Conservation (phyloP, 2,888 invertebrate genomes). For the Lysandra coridon region DNA sequence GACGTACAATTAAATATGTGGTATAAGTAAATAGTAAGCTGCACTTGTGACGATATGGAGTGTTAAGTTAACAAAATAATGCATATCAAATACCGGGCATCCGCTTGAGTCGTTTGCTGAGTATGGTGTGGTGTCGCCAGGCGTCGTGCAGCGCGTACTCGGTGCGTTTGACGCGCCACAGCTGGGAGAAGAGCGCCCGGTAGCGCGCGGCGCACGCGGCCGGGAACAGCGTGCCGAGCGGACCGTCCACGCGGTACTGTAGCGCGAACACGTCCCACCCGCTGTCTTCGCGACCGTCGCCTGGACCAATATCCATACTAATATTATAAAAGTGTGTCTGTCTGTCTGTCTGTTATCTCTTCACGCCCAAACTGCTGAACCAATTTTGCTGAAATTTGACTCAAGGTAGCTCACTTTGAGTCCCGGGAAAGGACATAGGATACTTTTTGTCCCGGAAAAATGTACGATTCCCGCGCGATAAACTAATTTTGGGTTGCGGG, state of each 20-base stretch:
- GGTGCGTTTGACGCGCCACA: constrained; percentile 95
- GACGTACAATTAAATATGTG: no score
- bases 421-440: no score
- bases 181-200: constrained; percentile 90
- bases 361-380: no score
- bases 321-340: no score
- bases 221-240: constrained; percentile 91
- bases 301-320: constrained; percentile 45
- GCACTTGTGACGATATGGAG: no score
- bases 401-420: no score
- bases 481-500: no score
- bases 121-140: constrained; percentile 90
- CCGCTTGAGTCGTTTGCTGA: constrained; percentile 84
- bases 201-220: constrained; percentile 86
- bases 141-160: constrained; percentile 91
- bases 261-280: constrained; percentile 96
- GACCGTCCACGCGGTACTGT: constrained; percentile 93
- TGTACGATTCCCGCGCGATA: no score
- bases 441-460: no score
- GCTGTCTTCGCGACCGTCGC: constrained; percentile 83
- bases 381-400: no score
- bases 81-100: constrained; percentile 80
- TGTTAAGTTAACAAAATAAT: neutral
- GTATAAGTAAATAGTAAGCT: no score
- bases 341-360: no score